These are phyloP conservation scores for Phataginus tricuspis DNA, from an alignment of 2,797 vertebrate species.

Conservation along the genomic window DNA sequence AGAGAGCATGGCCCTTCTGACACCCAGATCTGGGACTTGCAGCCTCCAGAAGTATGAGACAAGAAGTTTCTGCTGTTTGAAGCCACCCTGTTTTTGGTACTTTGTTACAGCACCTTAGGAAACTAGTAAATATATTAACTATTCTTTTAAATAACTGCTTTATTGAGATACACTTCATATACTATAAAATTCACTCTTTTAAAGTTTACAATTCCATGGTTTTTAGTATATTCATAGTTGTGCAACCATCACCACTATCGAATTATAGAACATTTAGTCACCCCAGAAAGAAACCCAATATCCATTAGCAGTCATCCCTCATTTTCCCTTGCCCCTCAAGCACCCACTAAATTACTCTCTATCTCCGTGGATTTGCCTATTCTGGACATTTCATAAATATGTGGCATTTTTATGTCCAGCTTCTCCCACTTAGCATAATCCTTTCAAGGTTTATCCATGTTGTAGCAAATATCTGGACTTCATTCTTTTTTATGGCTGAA, in stretches of 20 bases:
- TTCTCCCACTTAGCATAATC: not conserved
- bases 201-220: not conserved
- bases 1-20: not conserved
- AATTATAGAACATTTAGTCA: not conserved
- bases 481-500: not conserved
- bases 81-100: not conserved
- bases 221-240: not conserved
- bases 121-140: not conserved
- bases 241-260: not conserved
- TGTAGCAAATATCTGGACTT: not conserved
- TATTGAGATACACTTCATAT: not conserved
- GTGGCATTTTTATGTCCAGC: not conserved
- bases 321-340: not conserved
- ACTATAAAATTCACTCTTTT: not conserved
- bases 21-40: fast-evolving
- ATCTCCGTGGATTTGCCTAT: not conserved
- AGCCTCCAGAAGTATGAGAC: not conserved
- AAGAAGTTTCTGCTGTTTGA: not conserved
- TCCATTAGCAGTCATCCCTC: not conserved
- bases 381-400: not conserved
- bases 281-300: not conserved
- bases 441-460: not conserved
- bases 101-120: not conserved
- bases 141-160: not conserved
- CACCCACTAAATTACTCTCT: not conserved